Evolutionary conservation across 2,113 vertebrate species (phyloP).

Genomic region (Marcusenius ussheri): DNA sequence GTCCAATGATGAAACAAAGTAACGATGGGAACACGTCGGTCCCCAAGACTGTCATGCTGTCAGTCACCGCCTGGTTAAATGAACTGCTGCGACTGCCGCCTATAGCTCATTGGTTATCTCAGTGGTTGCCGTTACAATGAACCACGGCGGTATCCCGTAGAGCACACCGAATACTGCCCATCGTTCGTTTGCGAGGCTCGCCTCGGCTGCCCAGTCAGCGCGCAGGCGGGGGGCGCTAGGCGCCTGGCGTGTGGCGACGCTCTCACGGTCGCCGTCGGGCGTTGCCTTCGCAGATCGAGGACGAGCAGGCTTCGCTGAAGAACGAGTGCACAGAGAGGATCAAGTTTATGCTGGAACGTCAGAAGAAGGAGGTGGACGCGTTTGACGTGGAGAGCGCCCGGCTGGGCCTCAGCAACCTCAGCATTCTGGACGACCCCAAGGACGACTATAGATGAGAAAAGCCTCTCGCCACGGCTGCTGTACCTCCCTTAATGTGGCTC

Average conservation of each 20-base stretch:
- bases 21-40: not conserved
- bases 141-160: not conserved
- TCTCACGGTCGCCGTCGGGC: not conserved
- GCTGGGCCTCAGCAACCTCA: conserved; percentile 90
- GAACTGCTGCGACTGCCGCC: not conserved
- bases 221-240: not conserved
- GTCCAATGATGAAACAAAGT: not conserved
- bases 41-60: not conserved
- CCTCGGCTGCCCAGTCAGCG: not conserved
- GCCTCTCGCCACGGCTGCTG: conserved; percentile 39
- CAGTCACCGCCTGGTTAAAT: not conserved
- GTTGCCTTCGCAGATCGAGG: conserved; percentile 75
- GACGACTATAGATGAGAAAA: conserved; percentile 96
- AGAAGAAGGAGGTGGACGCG: conserved; percentile 86
- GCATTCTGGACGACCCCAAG: conserved; percentile 89
- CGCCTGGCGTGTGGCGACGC: not conserved
- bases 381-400: conserved; percentile 96
- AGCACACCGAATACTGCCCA: not conserved
- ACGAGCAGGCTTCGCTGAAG: conserved; percentile 94
- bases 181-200: not conserved
- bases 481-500: conserved; percentile 47
- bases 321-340: conserved; percentile 96
- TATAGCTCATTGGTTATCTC: not conserved
- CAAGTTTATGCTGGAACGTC: conserved; percentile 86
- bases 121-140: not conserved